Evolutionary conservation across 2,888 invertebrate genomes (phyloP), one percentile per base, ranked within the genome.

Genomic region (Artemia sp.): DNA sequence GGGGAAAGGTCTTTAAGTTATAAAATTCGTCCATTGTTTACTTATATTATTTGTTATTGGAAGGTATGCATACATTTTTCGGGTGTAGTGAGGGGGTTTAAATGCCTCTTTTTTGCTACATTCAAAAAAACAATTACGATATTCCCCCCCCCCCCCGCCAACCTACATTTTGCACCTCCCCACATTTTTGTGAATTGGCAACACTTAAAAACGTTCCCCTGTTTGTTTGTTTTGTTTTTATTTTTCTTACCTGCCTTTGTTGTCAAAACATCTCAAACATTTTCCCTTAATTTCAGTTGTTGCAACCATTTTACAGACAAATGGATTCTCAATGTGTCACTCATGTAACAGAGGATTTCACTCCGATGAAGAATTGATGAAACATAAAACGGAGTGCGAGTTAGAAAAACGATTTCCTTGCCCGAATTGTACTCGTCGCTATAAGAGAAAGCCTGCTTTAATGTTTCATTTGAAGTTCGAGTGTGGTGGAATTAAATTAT

Each of bases 381-480:
- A 24, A 58, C 64, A 58, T 11, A 58, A 58, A 24, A 19, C 24
- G n/a, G 64, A 58, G 64, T 58, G 64, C 11, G 64, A 58, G 64
- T 24, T 58, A 8, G 64, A 58, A 10, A 58, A 58, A 11, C 64
- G 64, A 58, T 58, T 58, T 10, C 64, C 64, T 58, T 58, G 64
- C 24, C 64, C 64, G 64, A 58, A 58, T 24, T 58, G 64, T 24
- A 19, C 64, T 19, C 64, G 64, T 24, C 64, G 64, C 11, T 58
- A 58, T 24, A 58, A 58, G 24, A 58, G 64, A 10, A 58, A 58
- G 64, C 64, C 64, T 58, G 64, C 64, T 24, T 24, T 58, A n/a
- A 58, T 58, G 64, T 58, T 58, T 24, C 64, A 58, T 58, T 24
- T 58, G 14, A 58, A 58, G 11, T 58, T 58, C 3, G 64, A 58